A percentile compares a stretch with the other conserved stretches of the same genome.
These are phyloP conservation scores for Phodopus roborovskii DNA, from an alignment of 2,113 vertebrate genomes.

Conservation along the genomic window DNA sequence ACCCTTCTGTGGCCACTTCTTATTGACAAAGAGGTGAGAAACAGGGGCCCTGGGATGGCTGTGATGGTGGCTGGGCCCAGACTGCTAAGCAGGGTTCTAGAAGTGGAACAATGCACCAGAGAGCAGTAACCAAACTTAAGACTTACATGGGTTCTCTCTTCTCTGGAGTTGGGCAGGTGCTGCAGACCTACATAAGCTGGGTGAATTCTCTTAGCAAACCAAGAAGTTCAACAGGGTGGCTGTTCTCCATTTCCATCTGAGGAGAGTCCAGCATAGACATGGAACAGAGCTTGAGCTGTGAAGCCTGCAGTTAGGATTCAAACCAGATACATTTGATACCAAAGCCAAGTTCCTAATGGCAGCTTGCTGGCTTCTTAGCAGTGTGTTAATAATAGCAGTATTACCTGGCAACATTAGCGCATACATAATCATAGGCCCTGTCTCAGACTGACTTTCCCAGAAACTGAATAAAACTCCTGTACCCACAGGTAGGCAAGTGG, in stretches of 20 bases:
- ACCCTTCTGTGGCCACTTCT: not conserved
- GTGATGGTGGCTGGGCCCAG: not conserved
- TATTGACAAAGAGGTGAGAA: not conserved
- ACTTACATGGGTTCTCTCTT: not conserved
- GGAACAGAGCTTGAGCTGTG: not conserved
- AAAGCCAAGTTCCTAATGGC: not conserved
- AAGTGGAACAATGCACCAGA: not conserved
- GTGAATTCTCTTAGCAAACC: not conserved
- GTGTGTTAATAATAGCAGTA: not conserved
- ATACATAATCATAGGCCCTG: not conserved
- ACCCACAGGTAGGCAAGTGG: fast-evolving
- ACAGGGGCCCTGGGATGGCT: not conserved
- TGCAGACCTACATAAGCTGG: fast-evolving
- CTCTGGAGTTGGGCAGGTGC: not conserved
- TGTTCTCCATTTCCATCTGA: not conserved
- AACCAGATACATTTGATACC: not conserved
- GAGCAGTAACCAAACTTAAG: no score
- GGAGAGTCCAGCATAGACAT: not conserved
- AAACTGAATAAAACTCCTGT: not conserved
- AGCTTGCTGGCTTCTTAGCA: not conserved
- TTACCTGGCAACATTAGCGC: not conserved
- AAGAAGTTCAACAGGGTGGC: not conserved
- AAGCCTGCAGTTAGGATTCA: not conserved
- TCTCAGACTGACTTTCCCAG: not conserved
- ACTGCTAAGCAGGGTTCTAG: fast-evolving